Conservation (phyloP, 2,113 vertebrate genomes). For the Talpa occidentalis region DNA sequence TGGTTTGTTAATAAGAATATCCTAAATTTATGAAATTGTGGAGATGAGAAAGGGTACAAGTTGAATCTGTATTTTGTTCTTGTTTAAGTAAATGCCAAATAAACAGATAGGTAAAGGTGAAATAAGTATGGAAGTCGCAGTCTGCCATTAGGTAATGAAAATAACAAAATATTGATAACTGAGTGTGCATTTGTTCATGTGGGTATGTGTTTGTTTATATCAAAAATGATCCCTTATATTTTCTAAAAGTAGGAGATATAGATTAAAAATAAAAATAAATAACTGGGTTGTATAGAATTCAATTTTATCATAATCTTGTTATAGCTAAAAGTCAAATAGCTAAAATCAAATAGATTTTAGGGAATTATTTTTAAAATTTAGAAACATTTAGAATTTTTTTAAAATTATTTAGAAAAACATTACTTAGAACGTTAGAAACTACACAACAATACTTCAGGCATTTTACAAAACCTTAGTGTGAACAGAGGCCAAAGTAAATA, state of each 20-base stretch:
- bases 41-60: not conserved
- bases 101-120: not conserved
- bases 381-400: too few species aligned
- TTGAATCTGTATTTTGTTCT: not conserved
- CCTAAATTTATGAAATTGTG: slow-evolving; percentile 7
- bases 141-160: not conserved
- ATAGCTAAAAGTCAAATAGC: slow-evolving; percentile 23
- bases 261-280: slow-evolving; percentile 29
- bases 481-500: slow-evolving; percentile 59
- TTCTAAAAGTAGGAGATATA: not conserved
- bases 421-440: slow-evolving; percentile 31
- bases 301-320: not conserved
- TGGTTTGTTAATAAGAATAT: not conserved
- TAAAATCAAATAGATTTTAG: slow-evolving; percentile 48
- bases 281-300: not conserved
- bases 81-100: not conserved
- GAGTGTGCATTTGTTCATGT: not conserved
- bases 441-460: not conserved
- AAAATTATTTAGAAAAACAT: not conserved
- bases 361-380: not conserved
- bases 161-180: not conserved
- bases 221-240: not conserved
- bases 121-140: not conserved
- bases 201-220: not conserved
- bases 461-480: slow-evolving; percentile 46